A percentile compares a stretch with the other conserved stretches of the same genome.
Evolutionary conservation across 2,113 vertebrate species (phyloP).

Genomic region (Coturnix japonica): DNA sequence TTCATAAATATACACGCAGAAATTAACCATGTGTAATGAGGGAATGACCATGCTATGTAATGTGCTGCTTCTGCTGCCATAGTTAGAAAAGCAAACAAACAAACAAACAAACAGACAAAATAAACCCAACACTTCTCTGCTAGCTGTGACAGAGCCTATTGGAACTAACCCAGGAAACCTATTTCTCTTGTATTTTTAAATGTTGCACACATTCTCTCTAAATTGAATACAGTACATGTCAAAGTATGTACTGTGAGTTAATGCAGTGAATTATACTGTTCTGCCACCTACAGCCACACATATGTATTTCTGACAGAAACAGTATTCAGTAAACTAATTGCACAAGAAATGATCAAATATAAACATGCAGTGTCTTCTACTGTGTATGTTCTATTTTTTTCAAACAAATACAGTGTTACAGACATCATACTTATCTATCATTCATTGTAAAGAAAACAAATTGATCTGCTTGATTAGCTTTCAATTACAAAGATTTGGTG

Average conservation of each 20-base stretch:
- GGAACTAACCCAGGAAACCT: background rate
- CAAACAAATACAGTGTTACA: background rate
- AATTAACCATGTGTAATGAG: background rate
- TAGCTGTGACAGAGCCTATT: background rate
- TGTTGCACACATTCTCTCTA: background rate
- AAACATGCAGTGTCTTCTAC: background rate
- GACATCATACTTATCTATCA: background rate
- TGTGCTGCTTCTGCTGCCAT: background rate
- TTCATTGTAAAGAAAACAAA: background rate
- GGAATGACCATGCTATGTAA: background rate
- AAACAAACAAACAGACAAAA: background rate
- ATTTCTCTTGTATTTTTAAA: background rate
- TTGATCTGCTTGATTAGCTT: background rate
- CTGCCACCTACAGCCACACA: constrained; percentile 69
- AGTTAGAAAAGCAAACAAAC: background rate
- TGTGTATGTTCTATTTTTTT: background rate
- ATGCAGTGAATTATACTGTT: constrained; percentile 56
- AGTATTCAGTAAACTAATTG: background rate
- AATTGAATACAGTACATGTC: background rate
- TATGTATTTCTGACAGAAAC: constrained; percentile 54
- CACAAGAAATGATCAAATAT: background rate
- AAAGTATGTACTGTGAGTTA: background rate
- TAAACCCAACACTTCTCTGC: background rate
- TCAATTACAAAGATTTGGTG: background rate
- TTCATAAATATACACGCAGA: background rate